Conservation (phyloP, 35 echinoderm and acorn worm species). For the Ophioderma brevispina region DNA sequence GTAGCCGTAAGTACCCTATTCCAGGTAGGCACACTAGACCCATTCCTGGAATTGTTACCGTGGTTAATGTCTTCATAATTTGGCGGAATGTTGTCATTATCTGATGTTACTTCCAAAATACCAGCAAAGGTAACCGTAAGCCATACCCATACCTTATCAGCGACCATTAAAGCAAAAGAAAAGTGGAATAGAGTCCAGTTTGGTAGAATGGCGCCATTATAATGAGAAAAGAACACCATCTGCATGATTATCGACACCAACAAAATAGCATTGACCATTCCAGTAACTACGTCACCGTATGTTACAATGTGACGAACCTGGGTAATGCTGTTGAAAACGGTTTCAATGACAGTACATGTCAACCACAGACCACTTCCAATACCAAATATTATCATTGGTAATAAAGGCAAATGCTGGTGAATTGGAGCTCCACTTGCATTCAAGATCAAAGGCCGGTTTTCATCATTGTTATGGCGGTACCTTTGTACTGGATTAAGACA, state of each 20-base stretch:
- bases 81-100: background rate
- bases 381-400: background rate
- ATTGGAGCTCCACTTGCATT: background rate
- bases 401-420: background rate
- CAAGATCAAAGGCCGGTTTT: background rate
- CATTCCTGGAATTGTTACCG: no score
- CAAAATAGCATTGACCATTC: background rate
- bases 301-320: background rate
- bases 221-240: background rate
- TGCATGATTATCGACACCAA: background rate
- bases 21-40: no score
- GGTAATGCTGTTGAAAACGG: background rate
- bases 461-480: background rate
- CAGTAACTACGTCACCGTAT: background rate
- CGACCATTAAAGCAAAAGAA: background rate
- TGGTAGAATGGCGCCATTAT: background rate
- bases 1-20: background rate
- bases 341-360: background rate
- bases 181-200: background rate
- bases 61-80: no score
- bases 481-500: background rate
- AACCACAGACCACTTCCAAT: background rate
- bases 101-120: background rate
- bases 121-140: background rate
- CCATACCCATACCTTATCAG: slow-evolving; percentile 1